These are phyloP conservation scores for Toxotes chatareus DNA, from an alignment of 2,113 vertebrate species.

Conservation along the genomic window DNA sequence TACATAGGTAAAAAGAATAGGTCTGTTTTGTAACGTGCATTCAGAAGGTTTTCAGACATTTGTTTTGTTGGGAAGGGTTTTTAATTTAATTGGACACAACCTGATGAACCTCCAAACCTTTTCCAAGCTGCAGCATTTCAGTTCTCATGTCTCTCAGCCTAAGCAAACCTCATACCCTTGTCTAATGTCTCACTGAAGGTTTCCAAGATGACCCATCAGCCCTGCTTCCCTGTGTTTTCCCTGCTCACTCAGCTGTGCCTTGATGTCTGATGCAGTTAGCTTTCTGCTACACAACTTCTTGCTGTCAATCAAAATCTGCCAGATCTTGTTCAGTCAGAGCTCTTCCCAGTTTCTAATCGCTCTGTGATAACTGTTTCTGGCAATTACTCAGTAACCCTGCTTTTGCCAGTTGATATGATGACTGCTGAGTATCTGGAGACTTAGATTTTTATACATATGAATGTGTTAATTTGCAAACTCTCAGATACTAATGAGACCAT, in stretches of 20 bases:
- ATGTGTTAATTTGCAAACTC: constrained; percentile 19
- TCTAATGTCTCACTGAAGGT: background rate
- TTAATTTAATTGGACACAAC: background rate
- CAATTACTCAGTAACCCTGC: constrained; percentile 11
- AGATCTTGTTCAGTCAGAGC: constrained; percentile 8
- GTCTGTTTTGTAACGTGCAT: background rate
- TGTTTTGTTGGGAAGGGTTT: background rate
- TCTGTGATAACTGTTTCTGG: constrained; percentile 5
- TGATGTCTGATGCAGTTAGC: background rate
- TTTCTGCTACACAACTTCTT: background rate
- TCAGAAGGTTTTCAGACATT: background rate
- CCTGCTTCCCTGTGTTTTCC: background rate
- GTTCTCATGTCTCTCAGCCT: background rate
- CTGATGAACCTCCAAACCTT: background rate
- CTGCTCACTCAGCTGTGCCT: constrained; percentile 2
- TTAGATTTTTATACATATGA: background rate
- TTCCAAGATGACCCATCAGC: background rate
- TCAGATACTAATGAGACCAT: constrained; percentile 3
- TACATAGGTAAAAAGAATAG: background rate
- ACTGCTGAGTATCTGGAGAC: constrained; percentile 9
- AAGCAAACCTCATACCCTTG: background rate
- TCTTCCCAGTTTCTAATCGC: background rate
- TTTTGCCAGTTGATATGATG: constrained; percentile 8
- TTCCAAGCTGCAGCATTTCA: background rate
- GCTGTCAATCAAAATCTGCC: constrained; percentile 46